Evolutionary conservation across 2,113 vertebrate species (phyloP).

Genomic region (Nycticorax nycticorax): DNA sequence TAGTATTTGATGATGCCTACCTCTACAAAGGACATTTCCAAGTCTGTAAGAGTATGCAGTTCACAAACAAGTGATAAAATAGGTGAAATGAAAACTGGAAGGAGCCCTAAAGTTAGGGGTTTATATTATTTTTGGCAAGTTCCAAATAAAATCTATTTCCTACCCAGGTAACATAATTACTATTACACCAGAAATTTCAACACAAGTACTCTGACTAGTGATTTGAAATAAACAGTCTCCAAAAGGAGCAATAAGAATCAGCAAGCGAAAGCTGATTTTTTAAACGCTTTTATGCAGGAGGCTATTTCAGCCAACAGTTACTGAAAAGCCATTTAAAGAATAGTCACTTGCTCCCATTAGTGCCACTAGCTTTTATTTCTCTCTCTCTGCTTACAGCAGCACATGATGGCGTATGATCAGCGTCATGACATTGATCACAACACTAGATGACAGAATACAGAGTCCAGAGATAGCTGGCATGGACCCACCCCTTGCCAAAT

Average conservation of each 20-base stretch:
- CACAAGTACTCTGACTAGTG: background rate
- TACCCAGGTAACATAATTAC: background rate
- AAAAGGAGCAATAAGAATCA: background rate
- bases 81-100: background rate
- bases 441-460: background rate
- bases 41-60: background rate
- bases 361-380: background rate
- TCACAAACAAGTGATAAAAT: background rate
- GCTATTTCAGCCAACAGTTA: background rate
- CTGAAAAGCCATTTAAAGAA: background rate
- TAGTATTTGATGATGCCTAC: background rate
- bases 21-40: background rate
- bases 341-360: background rate
- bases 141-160: background rate
- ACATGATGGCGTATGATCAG: background rate
- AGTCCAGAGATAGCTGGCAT: background rate
- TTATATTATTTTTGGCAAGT: background rate
- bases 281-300: background rate
- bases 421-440: background rate
- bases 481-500: background rate
- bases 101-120: background rate
- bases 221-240: background rate
- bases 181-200: background rate
- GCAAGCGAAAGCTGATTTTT: background rate
- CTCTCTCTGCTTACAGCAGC: background rate